These are phyloP conservation scores for Campoplex capitator DNA, from an alignment of 2,888 invertebrate genomes.

Conservation along the genomic window DNA sequence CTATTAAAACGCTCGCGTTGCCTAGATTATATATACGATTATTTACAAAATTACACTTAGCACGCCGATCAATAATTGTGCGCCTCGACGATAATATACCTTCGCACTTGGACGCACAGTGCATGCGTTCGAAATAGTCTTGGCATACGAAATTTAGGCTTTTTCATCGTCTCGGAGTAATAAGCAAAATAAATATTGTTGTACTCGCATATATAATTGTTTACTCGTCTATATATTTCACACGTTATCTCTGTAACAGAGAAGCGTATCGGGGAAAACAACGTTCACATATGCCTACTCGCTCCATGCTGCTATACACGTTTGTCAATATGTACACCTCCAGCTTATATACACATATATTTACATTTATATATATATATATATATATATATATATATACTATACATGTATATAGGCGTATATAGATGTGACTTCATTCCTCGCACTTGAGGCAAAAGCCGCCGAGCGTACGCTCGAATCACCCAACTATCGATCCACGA, in stretches of 20 bases:
- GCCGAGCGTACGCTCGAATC: slow-evolving; percentile 51
- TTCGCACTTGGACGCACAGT: neutral
- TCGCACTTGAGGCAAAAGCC: slow-evolving; percentile 53
- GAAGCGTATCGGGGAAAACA: neutral
- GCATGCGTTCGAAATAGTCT: neutral
- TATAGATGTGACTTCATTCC: slow-evolving; percentile 35
- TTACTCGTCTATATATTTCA: slow-evolving; percentile 5
- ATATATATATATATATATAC: neutral
- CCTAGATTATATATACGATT: too few relatives aligned
- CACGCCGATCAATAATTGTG: neutral
- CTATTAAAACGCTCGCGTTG: too few relatives aligned
- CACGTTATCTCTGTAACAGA: neutral
- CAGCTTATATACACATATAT: neutral
- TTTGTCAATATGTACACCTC: slow-evolving; percentile 1
- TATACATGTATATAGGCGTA: neutral
- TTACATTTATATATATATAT: neutral
- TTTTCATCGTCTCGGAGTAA: too few relatives aligned
- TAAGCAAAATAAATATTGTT: neutral
- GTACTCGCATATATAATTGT: neutral
- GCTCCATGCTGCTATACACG: neutral
- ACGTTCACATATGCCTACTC: neutral
- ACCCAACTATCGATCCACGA: slow-evolving; percentile 62
- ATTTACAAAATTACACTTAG: neutral
- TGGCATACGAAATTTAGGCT: neutral
- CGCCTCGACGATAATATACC: neutral